Evolutionary conservation across 2,888 invertebrate genomes (phyloP), one percentile per base, ranked within the genome.

Genomic region (Hydroisotoma schaefferi): DNA sequence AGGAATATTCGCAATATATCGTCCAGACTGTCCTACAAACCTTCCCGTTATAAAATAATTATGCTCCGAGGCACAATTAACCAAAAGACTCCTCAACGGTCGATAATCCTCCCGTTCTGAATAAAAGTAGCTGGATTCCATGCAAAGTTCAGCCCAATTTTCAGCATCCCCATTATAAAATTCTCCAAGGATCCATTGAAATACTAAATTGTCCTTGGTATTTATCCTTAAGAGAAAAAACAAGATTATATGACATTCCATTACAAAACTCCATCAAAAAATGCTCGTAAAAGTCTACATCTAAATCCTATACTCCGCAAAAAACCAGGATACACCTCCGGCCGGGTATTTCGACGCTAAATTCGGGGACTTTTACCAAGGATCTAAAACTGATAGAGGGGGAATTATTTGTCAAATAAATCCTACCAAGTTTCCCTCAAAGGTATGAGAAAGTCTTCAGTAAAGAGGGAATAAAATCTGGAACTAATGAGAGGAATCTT

Each of bases 371-470:
- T n/a, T n/a, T n/a, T n/a, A n/a, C n/a, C n/a, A n/a, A n/a, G n/a
- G n/a, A n/a, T n/a, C n/a, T n/a, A n/a, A n/a, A n/a, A n/a, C n/a
- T n/a, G n/a, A n/a, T n/a, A n/a, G n/a, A n/a, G n/a, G n/a, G n/a
- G n/a, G n/a, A n/a, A n/a, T n/a, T n/a, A n/a, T n/a, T n/a, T 33
- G 12, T 12, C 12, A 33, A n/a, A n/a, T n/a, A n/a, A n/a, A n/a
- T n/a, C 37, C 48, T 51, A 63, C 67, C 67, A 67, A 12, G 59
- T 63, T 53, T 65, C 57, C 23, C 59, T 18, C 1, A 67, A 38
- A 2, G 65, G 67, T 15, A 61, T 67, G n/a, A 65, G 33, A 55
- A 65, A 65, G 38, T 60, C 57, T 37, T 67, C 65, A 1, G 67
- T 65, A 56, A 60, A 67, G 28, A 67, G 12, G 12, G 61, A 55